Percentiles rank a stretch among this genome's conserved stretches.
These are phyloP conservation scores for Liodrosophila aerea DNA, from an alignment of 2,888 invertebrate species.

Conservation along the genomic window DNA sequence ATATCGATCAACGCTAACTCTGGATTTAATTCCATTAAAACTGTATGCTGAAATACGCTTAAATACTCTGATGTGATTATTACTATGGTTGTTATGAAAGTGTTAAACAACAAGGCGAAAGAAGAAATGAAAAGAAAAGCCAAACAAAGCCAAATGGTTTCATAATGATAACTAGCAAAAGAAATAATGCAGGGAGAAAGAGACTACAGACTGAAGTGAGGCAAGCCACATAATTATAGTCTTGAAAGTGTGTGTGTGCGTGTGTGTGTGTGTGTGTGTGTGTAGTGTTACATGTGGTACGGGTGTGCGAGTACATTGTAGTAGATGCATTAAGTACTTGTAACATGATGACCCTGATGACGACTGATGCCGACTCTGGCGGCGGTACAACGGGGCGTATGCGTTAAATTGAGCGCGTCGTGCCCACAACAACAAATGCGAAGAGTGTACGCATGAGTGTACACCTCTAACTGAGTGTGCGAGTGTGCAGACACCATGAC, in stretches of 20 bases:
- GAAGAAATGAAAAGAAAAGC: slow-evolving; percentile 26
- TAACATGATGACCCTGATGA: slow-evolving; percentile 64
- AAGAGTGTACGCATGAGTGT: slow-evolving; percentile 6
- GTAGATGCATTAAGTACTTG: slow-evolving; percentile 26
- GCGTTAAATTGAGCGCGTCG: slow-evolving; percentile 64
- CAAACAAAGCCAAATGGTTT: slow-evolving; percentile 34
- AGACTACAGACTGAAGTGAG: slow-evolving; percentile 28
- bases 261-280: slow-evolving; percentile 10
- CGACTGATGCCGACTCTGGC: slow-evolving; percentile 31
- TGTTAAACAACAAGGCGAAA: slow-evolving; percentile 42
- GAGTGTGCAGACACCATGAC: slow-evolving; percentile 44
- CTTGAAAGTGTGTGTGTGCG: slow-evolving; percentile 9
- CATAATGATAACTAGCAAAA: slow-evolving; percentile 38
- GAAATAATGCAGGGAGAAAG: slow-evolving; percentile 41
- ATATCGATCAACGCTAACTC: too few species aligned
- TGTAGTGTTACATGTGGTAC: slow-evolving; percentile 20
- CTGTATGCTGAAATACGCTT: too few species aligned
- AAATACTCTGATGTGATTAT: slow-evolving; percentile 1
- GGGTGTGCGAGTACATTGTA: slow-evolving; percentile 7
- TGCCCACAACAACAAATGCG: slow-evolving; percentile 41
- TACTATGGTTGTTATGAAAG: slow-evolving; percentile 52
- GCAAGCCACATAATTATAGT: slow-evolving; percentile 45
- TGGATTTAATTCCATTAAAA: too few species aligned
- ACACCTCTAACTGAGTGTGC: slow-evolving; percentile 14
- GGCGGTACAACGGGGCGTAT: slow-evolving; percentile 61